Base-by-base conservation (phyloP, 2,888 invertebrate genomes). In the Papilio gigon region DNA sequence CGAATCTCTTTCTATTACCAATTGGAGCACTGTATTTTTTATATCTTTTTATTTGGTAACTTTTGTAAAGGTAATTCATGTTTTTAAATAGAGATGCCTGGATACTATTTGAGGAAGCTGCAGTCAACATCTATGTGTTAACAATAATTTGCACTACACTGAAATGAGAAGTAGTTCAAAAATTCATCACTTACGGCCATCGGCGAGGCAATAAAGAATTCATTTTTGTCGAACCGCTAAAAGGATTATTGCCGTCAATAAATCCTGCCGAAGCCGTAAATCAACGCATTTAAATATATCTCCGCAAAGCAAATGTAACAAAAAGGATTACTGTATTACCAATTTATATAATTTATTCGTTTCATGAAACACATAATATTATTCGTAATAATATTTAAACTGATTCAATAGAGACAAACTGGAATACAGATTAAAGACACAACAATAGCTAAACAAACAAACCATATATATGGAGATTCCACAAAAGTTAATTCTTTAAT, bases 201-300 rank as follows among this genome's bases (percentile, higher is more conserved):
- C 17, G 30, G 17, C 27, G 17, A 17, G 53, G 53, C 53, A 30
- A 50, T 25, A 25, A 50, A 50, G 50, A 14, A 25, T 30, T 53
- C 27, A 27, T 53, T 56, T 56, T 30, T 27, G 53, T 30, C 17
- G 4, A 30, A 30, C 53, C 30, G 30, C 30, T 25, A n/a, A 56
- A 56, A 56, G 53, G 53, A 56, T 56, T 30, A 56, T 56, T 17
- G 53, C 9, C 30, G 30, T 4, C 30, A 17, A 56, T 30, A 56
- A 56, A 56, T 56, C 53, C 30, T 30, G 30, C 8, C 30, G 30
- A 27, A 12, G 17, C 6, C n/a, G 17, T 56, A 56, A 30, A 30
- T 56, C 14, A 56, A 53, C n/a, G 53, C 17, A 56, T 56, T 56
- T 17, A 53, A 53, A 53, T 53, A 53, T 53, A 56, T 56, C 9